phyloP scores from a whole-genome alignment of 2,797 vertebrate species.

The Champsocephalus gunnari region DNA sequence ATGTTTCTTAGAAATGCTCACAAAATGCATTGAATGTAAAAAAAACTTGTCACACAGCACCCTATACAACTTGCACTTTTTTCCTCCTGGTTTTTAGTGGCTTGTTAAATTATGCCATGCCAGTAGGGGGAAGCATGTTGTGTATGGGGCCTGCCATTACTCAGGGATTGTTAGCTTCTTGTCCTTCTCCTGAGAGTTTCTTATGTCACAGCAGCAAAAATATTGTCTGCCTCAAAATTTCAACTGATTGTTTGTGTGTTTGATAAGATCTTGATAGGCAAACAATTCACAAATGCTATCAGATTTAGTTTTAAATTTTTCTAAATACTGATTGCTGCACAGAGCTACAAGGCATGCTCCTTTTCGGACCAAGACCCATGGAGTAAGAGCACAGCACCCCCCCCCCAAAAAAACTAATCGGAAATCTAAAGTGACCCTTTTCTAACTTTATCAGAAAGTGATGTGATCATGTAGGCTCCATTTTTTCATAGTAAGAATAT shows the following conservation, averaged over 20 bases:
- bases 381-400: neutral
- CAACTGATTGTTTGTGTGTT: neutral
- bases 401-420: no score
- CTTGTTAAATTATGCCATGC: neutral
- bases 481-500: neutral
- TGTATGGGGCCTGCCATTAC: neutral
- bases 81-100: neutral
- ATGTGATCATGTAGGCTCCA: neutral
- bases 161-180: neutral
- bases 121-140: neutral
- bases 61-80: neutral
- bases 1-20: neutral
- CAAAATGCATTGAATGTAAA: slow-evolving; percentile 1
- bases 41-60: neutral
- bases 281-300: neutral
- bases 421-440: neutral
- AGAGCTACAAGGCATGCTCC: neutral
- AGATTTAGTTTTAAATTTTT: neutral
- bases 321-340: neutral
- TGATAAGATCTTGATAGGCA: neutral
- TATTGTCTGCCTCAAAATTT: neutral
- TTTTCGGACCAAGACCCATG: neutral
- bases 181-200: neutral
- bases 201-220: slow-evolving; percentile 1
- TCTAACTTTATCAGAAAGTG: neutral